These are phyloP conservation scores for Glaucomys volans DNA, from an alignment of 2,113 vertebrate species.

Conservation along the genomic window DNA sequence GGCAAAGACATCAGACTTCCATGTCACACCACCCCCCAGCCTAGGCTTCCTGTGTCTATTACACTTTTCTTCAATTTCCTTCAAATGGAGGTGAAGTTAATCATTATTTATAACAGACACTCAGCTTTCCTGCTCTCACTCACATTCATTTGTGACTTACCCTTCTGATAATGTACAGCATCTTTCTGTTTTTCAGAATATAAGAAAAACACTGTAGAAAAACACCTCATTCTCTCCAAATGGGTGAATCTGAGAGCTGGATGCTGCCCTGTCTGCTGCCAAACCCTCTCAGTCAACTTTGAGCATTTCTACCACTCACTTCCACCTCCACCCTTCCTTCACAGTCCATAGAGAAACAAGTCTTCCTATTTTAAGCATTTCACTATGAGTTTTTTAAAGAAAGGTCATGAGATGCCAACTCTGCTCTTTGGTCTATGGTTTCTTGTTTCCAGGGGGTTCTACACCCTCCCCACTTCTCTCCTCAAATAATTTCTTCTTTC, in stretches of 20 bases:
- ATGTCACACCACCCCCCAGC: neutral
- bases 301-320: neutral
- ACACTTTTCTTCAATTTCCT: slow-evolving; percentile 9
- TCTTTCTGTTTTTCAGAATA: neutral
- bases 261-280: neutral
- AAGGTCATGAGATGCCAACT: neutral
- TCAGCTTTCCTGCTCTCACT: neutral
- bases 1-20: neutral
- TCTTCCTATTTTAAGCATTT: neutral
- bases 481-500: neutral
- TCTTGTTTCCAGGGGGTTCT: neutral
- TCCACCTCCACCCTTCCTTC: neutral
- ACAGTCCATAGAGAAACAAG: neutral
- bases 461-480: no score
- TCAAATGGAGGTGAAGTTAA: neutral
- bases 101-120: neutral
- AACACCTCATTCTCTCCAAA: neutral
- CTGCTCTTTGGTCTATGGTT: neutral
- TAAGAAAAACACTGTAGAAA: neutral
- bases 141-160: neutral
- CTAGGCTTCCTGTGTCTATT: neutral
- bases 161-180: neutral
- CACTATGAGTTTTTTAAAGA: neutral
- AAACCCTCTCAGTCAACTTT: neutral
- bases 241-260: neutral